Evolutionary conservation across 2,888 invertebrate genomes (phyloP), one percentile per base, ranked within the genome.

Genomic region (Amitus sp.): DNA sequence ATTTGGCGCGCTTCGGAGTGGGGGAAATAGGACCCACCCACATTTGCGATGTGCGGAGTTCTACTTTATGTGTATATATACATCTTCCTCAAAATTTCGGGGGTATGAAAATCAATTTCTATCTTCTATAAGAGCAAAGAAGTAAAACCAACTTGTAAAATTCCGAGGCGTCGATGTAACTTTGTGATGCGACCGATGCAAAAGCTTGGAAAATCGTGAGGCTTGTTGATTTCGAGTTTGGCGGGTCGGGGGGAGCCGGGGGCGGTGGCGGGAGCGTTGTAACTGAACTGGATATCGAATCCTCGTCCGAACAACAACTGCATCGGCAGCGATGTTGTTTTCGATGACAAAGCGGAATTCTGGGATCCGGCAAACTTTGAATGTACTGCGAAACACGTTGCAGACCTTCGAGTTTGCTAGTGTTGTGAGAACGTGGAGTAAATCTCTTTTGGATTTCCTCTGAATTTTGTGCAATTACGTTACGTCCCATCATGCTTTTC

Each of bases 81-180:
- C n/a, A n/a, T n/a, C n/a, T n/a, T n/a, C n/a, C n/a, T n/a, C n/a
- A n/a, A n/a, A n/a, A n/a, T n/a, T n/a, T n/a, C n/a, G n/a, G n/a
- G 7, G 4, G 23, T 23, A 23, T 7, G 23, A 3, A 7, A 23
- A 23, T 34, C 34, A 34, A 34, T 34, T 12, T 34, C n/a, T 3
- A 34, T 34, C 13, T 34, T 3, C 4, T 34, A 3, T n/a, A 23
- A 23, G 3, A 3, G 23, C 3, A 23, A 7, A 23, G 23, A 23
- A 3, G 15, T 4, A 37, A 37, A 37, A 7, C 15, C 15, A 42
- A 82, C 82, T 81, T 82, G 70, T 79, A 81, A 72, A 80, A 82
- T 52, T 81, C 81, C 33, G 79, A 77, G 9, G 80, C 79, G 37
- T 82, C 80, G 59, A 81, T 79, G 63, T 79, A 82, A 47, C 80